Conservation (phyloP, 2,888 invertebrate genomes). For the Pachydiplax longipennis region DNA sequence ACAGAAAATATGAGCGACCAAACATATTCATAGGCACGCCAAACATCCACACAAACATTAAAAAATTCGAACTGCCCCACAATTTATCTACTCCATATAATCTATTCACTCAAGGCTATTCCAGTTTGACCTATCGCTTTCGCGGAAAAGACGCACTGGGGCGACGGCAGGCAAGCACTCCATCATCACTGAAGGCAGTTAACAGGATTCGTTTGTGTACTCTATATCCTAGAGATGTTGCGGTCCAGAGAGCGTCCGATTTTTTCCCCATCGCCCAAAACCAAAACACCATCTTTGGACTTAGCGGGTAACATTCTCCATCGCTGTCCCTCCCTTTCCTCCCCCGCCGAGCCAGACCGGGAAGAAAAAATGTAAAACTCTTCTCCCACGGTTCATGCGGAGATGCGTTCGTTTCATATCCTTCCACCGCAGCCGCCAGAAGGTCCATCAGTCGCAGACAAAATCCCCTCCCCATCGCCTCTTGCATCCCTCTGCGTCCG, state of each 20-base stretch:
- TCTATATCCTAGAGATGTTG: not conserved
- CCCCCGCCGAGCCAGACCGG: not conserved
- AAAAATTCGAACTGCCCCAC: too few relatives aligned
- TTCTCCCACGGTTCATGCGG: slow-evolving; percentile 1
- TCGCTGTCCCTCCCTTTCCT: not conserved
- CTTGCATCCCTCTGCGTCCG: not conserved
- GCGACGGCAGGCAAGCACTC: slow-evolving; percentile 4
- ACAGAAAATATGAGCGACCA: too few relatives aligned
- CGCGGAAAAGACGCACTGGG: not conserved
- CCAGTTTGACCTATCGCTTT: not conserved
- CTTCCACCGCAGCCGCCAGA: slow-evolving; percentile 22
- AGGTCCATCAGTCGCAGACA: not conserved
- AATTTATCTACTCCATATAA: too few relatives aligned
- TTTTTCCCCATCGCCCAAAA: not conserved
- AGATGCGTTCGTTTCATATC: slow-evolving; percentile 15
- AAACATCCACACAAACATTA: too few relatives aligned
- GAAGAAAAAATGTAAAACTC: not conserved
- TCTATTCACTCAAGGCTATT: too few relatives aligned
- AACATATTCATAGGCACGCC: too few relatives aligned
- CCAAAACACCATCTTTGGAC: slow-evolving; percentile 32
- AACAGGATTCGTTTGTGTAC: slow-evolving; percentile 31
- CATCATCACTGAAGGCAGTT: slow-evolving; percentile 11
- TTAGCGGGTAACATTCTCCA: not conserved
- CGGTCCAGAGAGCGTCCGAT: not conserved
- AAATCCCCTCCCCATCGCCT: not conserved